phyloP scores from a whole-genome alignment of 2,888 invertebrate genomes.

The Tethea ocularis region DNA sequence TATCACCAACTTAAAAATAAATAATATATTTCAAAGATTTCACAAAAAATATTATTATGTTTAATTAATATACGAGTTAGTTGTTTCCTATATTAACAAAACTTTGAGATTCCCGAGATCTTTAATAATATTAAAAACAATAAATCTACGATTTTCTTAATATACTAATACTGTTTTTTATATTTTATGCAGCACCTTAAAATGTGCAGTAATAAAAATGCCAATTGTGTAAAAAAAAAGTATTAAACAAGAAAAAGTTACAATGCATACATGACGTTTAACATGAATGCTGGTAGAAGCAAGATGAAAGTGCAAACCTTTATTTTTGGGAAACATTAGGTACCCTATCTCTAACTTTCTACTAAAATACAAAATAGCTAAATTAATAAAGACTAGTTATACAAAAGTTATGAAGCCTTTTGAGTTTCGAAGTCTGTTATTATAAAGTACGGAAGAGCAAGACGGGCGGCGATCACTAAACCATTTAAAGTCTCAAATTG shows the following conservation, averaged over 20 bases:
- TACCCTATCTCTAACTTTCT: too few species aligned
- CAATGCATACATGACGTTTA: too few species aligned
- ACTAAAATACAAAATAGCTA: too few species aligned
- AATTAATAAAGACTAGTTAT: too few species aligned
- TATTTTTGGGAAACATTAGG: background rate
- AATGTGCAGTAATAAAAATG: constrained; percentile 8
- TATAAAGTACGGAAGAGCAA: background rate
- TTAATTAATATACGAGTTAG: constrained; percentile 23
- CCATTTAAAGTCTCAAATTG: background rate
- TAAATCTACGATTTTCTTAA: constrained; percentile 39
- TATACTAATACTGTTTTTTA: constrained; percentile 61
- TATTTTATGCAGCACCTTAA: constrained; percentile 35
- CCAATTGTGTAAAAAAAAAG: background rate
- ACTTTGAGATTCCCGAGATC: constrained; percentile 37
- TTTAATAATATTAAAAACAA: constrained; percentile 44
- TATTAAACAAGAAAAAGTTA: background rate
- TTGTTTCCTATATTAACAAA: constrained; percentile 25
- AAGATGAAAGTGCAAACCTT: background rate
- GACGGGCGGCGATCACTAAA: background rate
- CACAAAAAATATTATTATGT: background rate
- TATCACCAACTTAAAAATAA: constrained; percentile 8
- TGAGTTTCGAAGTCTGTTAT: background rate
- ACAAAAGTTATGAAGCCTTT: background rate
- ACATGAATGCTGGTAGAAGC: background rate
- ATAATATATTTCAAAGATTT: constrained; percentile 15